A percentile compares a stretch with the other conserved stretches of the same genome.
Evolutionary conservation across 2,797 vertebrate species (phyloP).

Genomic region (Meda fulgida): DNA sequence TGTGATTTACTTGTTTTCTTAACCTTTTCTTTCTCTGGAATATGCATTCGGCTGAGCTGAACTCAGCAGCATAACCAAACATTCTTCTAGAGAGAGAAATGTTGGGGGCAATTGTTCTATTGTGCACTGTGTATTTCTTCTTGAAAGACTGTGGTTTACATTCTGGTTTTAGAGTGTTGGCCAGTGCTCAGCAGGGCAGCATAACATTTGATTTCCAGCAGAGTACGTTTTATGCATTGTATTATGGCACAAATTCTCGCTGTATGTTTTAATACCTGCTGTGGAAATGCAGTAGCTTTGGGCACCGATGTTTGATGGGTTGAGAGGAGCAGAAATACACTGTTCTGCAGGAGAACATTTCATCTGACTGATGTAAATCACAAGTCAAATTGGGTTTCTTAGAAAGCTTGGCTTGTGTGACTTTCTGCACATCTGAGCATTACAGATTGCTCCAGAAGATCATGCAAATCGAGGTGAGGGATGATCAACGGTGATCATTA

Average conservation of each 20-base stretch:
- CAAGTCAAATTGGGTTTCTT: constrained; percentile 27
- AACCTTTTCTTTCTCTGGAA: constrained; percentile 30
- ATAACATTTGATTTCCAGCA: constrained; percentile 15
- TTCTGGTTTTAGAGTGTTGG: constrained; percentile 28
- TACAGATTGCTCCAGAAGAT: constrained; percentile 18
- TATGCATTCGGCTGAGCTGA: constrained; percentile 12
- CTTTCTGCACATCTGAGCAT: not conserved
- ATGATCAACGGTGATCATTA: not conserved
- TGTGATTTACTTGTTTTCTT: constrained; percentile 31
- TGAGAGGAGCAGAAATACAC: constrained; percentile 33
- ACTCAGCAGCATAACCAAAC: constrained; percentile 3
- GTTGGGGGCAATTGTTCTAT: not conserved
- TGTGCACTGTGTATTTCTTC: constrained; percentile 5
- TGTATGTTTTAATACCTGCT: constrained; percentile 44
- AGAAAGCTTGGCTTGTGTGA: constrained; percentile 28
- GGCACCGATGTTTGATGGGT: constrained; percentile 26
- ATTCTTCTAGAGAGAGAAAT: constrained; percentile 6
- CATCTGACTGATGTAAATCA: constrained; percentile 30
- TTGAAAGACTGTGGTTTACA: not conserved
- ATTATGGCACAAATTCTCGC: not conserved
- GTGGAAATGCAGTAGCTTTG: constrained; percentile 31
- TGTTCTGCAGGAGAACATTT: constrained; percentile 36
- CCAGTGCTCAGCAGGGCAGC: constrained; percentile 14
- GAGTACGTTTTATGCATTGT: constrained; percentile 18
- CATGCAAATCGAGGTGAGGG: constrained; percentile 18